Evolutionary conservation across 2,888 invertebrate genomes (phyloP).

Genomic region (Callyntrura sp.): DNA sequence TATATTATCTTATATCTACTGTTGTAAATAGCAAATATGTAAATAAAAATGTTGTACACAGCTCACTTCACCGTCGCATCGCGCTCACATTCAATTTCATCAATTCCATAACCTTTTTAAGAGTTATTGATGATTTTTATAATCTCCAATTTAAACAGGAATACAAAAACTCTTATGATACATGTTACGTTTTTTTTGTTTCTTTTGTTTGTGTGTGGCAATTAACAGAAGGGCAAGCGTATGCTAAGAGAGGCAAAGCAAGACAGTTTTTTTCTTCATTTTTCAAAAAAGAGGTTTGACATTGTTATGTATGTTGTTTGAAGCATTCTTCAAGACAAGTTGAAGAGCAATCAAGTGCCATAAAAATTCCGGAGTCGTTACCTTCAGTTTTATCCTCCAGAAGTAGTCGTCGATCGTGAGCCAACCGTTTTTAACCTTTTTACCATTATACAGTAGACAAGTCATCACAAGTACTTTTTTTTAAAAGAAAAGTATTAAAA

Average conservation of each 20-base stretch:
- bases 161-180: conserved; percentile 14
- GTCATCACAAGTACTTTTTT: conserved; percentile 29
- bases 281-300: not conserved
- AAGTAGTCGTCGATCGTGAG: conserved; percentile 48
- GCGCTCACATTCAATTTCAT: conserved; percentile 32
- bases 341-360: conserved; percentile 79
- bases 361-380: conserved; percentile 78
- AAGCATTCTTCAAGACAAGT: conserved; percentile 37
- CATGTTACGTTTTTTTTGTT: conserved; percentile 22
- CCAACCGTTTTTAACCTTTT: conserved; percentile 38
- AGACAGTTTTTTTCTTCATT: conserved; percentile 26
- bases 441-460: not conserved
- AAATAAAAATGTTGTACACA: conserved; percentile 49
- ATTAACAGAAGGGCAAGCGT: conserved; percentile 60
- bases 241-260: conserved; percentile 5
- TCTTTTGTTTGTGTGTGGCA: conserved; percentile 72
- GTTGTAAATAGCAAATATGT: conserved; percentile 61
- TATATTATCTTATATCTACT: conserved; percentile 42
- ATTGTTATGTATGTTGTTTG: not conserved
- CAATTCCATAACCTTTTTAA: conserved; percentile 48
- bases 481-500: too few relatives aligned
- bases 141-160: conserved; percentile 57
- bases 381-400: conserved; percentile 37
- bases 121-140: conserved; percentile 65
- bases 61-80: conserved; percentile 37